Percentiles rank a stretch among this genome's conserved stretches.
These are phyloP conservation scores for Ecliptopera silaceata DNA, from an alignment of 2,888 invertebrate genomes.

Conservation along the genomic window DNA sequence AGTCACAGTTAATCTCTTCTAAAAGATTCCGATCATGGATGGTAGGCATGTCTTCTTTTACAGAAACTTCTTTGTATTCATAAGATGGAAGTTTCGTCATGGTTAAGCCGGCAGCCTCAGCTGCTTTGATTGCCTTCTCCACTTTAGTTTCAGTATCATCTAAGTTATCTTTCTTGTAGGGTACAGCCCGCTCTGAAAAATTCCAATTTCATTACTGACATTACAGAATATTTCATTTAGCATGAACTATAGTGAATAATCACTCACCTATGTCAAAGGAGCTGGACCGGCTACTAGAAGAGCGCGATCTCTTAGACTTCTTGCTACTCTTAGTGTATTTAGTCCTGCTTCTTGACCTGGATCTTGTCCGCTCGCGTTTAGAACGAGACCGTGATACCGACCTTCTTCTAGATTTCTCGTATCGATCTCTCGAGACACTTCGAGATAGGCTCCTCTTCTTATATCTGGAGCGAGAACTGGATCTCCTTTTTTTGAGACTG, in stretches of 20 bases:
- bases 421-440: conserved; percentile 70
- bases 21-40: conserved; percentile 83
- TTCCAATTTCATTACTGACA: not conserved
- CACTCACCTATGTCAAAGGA: conserved; percentile 67
- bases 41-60: conserved; percentile 79
- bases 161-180: conserved; percentile 51
- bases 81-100: conserved; percentile 79
- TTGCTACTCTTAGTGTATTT: conserved; percentile 59
- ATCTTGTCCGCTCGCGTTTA: conserved; percentile 37
- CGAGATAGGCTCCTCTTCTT: conserved; percentile 68
- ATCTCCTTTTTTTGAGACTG: conserved; percentile 61
- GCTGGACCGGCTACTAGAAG: conserved; percentile 65
- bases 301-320: conserved; percentile 61
- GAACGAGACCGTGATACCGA: conserved; percentile 57
- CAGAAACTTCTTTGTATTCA: conserved; percentile 72
- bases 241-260: not conserved
- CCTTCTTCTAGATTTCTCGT: conserved; percentile 66
- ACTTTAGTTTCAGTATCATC: conserved; percentile 76
- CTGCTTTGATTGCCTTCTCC: conserved; percentile 77
- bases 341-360: conserved; percentile 62
- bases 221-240: not conserved
- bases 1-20: conserved; percentile 88
- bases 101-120: conserved; percentile 76
- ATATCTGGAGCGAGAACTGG: conserved; percentile 61
- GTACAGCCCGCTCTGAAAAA: conserved; percentile 50